phyloP scores from a whole-genome alignment of 2,888 invertebrate species.

The Linnaemya tessellans region DNA sequence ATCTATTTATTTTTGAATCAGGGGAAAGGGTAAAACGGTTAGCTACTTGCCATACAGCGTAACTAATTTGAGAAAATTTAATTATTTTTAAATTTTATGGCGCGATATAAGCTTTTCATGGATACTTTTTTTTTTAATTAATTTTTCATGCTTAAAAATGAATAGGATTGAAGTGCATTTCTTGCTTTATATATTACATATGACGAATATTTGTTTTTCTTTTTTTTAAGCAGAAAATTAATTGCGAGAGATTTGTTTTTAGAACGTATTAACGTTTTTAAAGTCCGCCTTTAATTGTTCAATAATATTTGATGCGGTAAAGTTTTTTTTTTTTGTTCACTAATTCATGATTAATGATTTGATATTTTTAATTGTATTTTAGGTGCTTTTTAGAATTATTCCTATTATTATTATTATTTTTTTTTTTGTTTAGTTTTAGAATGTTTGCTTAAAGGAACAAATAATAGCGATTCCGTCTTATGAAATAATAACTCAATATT shows the following conservation, averaged over 20 bases:
- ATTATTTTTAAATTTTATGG: too few relatives aligned
- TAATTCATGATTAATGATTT: conserved; percentile 20
- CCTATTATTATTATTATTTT: too few relatives aligned
- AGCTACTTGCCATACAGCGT: too few relatives aligned
- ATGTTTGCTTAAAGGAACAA: conserved; percentile 4
- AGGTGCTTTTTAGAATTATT: background rate
- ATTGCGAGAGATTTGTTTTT: background rate
- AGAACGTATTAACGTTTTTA: background rate
- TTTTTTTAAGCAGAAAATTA: background rate
- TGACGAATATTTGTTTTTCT: background rate
- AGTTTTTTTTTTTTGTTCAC: background rate
- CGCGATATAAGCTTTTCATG: too few relatives aligned
- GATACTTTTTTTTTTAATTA: too few relatives aligned
- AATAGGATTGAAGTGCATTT: too few relatives aligned
- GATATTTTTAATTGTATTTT: background rate
- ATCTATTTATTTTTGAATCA: too few relatives aligned
- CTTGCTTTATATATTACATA: background rate
- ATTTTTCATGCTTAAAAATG: too few relatives aligned
- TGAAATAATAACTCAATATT: conserved; percentile 64
- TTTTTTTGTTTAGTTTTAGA: conserved; percentile 24
- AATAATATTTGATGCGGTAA: background rate
- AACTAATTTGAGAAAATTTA: too few relatives aligned
- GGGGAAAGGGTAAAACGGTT: too few relatives aligned
- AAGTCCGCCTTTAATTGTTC: conserved; percentile 1
- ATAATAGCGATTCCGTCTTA: conserved; percentile 65